Evolutionary conservation across 1,140 invertebrate genomes (phyloP), one percentile per base, ranked within the genome.

Genomic region (Apis dorsata): DNA sequence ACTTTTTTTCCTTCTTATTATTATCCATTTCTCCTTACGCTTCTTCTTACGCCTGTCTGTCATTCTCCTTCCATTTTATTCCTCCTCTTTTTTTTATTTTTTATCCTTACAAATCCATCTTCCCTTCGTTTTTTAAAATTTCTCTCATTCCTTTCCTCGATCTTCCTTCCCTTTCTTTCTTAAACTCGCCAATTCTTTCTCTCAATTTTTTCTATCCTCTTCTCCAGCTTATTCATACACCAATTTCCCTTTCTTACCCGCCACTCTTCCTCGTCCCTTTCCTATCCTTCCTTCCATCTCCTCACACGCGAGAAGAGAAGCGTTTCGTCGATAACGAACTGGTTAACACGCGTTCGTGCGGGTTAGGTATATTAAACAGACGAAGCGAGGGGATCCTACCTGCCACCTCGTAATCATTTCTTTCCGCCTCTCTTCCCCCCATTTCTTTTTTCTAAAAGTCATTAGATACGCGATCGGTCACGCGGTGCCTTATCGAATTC

Each of bases 331-430:
- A 83, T 83, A 83, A 83, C 81, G 76, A 83, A 83, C 81, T 83
- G 81, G 81, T 83, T 83, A 83, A 83, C 81, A 79, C 81, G 75
- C 81, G 81, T 79, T 83, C 81, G 59, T 60, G 81, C 81, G 49
- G 70, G 57, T 51, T 71, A 72, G 74, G 66, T 78, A 71, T 83
- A 77, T 83, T 76, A 63, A 83, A 68, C 65, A 83, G 66, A 2
- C 51, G 24, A 24, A 57, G 63, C 49, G 75, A 21, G 74, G 5
- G 59, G 60, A 65, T 72, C 51, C 70, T 49, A 81, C 59, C 59
- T 73, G 51, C 72, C 79, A 44, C 63, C 72, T 55, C 79, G 62
- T 75, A 53, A 75, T 81, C 63, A 76, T 75, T 76, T 81, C 63
- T 76, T 76, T 69, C 73, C 73, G 55, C 76, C 28, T 24, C 34